Conservation (phyloP, 2,797 vertebrate species). For the Jordanella pulchra region DNA sequence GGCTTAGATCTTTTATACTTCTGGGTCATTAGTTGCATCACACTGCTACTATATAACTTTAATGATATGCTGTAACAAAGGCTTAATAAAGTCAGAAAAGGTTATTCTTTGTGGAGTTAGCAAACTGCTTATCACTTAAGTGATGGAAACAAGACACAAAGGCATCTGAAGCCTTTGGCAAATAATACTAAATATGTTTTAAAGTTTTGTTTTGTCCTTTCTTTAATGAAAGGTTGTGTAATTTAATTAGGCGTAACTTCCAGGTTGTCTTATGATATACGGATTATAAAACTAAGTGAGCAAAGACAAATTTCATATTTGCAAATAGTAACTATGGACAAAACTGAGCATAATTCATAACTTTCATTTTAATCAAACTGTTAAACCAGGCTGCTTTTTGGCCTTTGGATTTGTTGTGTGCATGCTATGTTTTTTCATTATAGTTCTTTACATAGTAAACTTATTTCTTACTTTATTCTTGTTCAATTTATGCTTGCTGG, state of each 20-base stretch:
- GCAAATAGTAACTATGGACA: not conserved
- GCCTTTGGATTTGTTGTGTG: not conserved
- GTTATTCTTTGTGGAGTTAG: conserved; percentile 2
- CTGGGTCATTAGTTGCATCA: conserved; percentile 25
- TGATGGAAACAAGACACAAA: conserved; percentile 8
- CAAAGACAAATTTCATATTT: not conserved
- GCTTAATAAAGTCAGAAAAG: conserved; percentile 30
- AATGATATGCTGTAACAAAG: conserved; percentile 21
- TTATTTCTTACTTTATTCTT: too few species aligned
- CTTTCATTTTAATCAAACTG: not conserved
- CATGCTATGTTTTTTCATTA: too few species aligned
- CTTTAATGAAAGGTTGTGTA: not conserved
- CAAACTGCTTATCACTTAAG: conserved; percentile 4
- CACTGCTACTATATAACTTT: conserved; percentile 14
- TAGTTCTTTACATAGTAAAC: too few species aligned
- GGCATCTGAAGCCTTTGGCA: not conserved
- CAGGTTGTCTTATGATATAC: not conserved
- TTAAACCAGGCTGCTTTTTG: conserved; percentile 3
- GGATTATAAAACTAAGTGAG: not conserved
- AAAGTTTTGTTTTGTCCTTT: not conserved
- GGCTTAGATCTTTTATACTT: conserved; percentile 24
- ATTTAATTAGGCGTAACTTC: not conserved
- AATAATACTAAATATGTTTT: not conserved
- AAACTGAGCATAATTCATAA: not conserved
- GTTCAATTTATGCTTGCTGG: too few species aligned